Evolutionary conservation across 2,888 invertebrate genomes (phyloP).

Genomic region (Drosophila dives): DNA sequence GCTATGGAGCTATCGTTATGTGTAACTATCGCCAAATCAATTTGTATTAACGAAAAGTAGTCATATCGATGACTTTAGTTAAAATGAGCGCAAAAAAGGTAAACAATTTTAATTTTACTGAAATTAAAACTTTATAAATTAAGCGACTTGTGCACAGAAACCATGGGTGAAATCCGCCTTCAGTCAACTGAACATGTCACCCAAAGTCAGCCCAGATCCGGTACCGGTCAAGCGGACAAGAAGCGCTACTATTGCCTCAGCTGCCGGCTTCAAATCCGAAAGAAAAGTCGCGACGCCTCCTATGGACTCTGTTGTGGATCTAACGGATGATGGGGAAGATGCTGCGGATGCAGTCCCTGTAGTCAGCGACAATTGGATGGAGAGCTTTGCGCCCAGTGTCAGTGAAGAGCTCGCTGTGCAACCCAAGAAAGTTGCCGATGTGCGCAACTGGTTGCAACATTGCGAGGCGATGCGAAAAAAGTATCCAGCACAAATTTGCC

Average conservation of each 20-base stretch:
- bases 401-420: slow-evolving; percentile 90
- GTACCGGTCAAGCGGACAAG: slow-evolving; percentile 40
- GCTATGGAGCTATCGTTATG: background rate
- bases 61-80: slow-evolving; percentile 29
- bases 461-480: slow-evolving; percentile 66
- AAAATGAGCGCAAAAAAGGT: slow-evolving; percentile 69
- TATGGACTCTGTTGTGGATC: slow-evolving; percentile 29
- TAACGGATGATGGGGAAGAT: slow-evolving; percentile 25
- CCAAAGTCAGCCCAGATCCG: slow-evolving; percentile 11
- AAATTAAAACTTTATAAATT: background rate
- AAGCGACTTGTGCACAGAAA: slow-evolving; percentile 46
- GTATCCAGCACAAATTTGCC: slow-evolving; percentile 86
- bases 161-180: slow-evolving; percentile 79
- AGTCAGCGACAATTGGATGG: slow-evolving; percentile 86
- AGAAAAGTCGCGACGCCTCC: slow-evolving; percentile 2
- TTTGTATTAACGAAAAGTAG: background rate
- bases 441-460: slow-evolving; percentile 88
- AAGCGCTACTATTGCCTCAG: slow-evolving; percentile 28
- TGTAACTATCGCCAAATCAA: background rate
- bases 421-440: slow-evolving; percentile 90
- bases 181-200: slow-evolving; percentile 51
- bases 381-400: slow-evolving; percentile 87
- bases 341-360: background rate
- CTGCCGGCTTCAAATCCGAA: background rate
- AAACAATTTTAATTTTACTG: slow-evolving; percentile 44